Percentiles rank a stretch among this genome's conserved stretches.
Conservation (phyloP, 2,888 invertebrate genomes). For the Acrobeloides nanus region DNA sequence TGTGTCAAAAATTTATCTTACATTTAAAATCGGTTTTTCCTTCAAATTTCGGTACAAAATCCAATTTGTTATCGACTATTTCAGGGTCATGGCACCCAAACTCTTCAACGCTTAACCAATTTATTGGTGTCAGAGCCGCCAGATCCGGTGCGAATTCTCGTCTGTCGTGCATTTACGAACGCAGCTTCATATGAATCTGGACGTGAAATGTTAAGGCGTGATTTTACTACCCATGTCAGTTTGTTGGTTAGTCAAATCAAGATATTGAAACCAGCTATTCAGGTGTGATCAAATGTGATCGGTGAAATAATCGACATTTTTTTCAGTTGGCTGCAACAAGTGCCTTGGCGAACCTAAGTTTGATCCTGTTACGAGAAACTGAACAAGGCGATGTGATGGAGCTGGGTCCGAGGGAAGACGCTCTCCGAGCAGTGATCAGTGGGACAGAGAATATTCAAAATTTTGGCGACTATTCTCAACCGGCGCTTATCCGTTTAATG, state of each 20-base stretch:
- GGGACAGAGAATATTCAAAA: conserved; percentile 7
- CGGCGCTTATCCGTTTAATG: conserved; percentile 68
- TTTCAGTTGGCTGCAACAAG: conserved; percentile 34
- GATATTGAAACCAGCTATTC: conserved; percentile 21
- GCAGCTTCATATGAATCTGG: conserved; percentile 65
- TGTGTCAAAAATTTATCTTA: too few species aligned
- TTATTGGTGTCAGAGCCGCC: conserved; percentile 56
- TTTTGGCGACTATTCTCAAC: conserved; percentile 18
- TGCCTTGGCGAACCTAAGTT: conserved; percentile 38
- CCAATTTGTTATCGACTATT: neutral
- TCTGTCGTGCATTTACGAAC: conserved; percentile 73
- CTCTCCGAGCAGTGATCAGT: conserved; percentile 33
- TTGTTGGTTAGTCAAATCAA: conserved; percentile 24
- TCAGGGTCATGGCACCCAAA: conserved; percentile 27
- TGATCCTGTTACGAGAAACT: conserved; percentile 31
- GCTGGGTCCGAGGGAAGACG: conserved; percentile 46
- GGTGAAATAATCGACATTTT: neutral
- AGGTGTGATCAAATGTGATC: conserved; percentile 16
- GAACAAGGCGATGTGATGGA: conserved; percentile 28
- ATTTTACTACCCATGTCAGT: conserved; percentile 20
- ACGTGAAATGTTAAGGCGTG: conserved; percentile 22
- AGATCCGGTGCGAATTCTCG: conserved; percentile 68
- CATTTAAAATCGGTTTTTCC: too few species aligned
- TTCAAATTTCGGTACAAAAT: neutral
- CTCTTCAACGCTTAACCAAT: conserved; percentile 58